These are phyloP conservation scores for Caenorhabditis sulstoni DNA, from an alignment of 2,888 invertebrate genomes.

Conservation along the genomic window DNA sequence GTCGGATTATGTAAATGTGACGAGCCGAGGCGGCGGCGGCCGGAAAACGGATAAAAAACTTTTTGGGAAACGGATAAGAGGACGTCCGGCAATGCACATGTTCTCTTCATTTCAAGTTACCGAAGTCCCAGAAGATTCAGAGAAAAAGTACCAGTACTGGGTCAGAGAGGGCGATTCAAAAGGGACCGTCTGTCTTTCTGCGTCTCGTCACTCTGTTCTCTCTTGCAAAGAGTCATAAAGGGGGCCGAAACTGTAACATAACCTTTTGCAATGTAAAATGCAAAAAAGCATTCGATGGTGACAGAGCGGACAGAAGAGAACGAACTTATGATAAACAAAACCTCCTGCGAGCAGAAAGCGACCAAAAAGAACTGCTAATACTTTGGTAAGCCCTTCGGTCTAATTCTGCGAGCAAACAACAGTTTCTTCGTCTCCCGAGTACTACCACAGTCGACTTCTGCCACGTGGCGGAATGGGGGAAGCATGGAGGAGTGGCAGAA, in stretches of 20 bases:
- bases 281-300: slow-evolving; percentile 19
- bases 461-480: not conserved
- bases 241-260: slow-evolving; percentile 38
- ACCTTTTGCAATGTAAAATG: slow-evolving; percentile 32
- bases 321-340: slow-evolving; percentile 48
- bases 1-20: slow-evolving; percentile 53
- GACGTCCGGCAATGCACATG: too few relatives aligned
- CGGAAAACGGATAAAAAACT: slow-evolving; percentile 19
- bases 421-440: slow-evolving; percentile 18
- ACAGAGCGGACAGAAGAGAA: not conserved
- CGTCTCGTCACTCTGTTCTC: not conserved
- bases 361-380: slow-evolving; percentile 56
- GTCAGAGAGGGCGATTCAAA: not conserved
- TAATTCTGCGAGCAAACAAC: slow-evolving; percentile 52
- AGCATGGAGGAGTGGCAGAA: slow-evolving; percentile 7
- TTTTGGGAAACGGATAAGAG: slow-evolving; percentile 3
- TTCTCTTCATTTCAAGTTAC: too few relatives aligned
- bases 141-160: too few relatives aligned
- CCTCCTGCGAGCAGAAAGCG: slow-evolving; percentile 14
- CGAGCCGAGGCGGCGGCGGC: slow-evolving; percentile 25
- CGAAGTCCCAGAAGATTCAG: too few relatives aligned
- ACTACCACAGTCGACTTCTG: not conserved
- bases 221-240: slow-evolving; percentile 24
- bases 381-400: slow-evolving; percentile 48
- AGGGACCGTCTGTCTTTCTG: not conserved